Percentiles rank a stretch among this genome's conserved stretches.
These are phyloP conservation scores for Brienomyrus brachyistius DNA, from an alignment of 2,113 vertebrate genomes.

Conservation along the genomic window DNA sequence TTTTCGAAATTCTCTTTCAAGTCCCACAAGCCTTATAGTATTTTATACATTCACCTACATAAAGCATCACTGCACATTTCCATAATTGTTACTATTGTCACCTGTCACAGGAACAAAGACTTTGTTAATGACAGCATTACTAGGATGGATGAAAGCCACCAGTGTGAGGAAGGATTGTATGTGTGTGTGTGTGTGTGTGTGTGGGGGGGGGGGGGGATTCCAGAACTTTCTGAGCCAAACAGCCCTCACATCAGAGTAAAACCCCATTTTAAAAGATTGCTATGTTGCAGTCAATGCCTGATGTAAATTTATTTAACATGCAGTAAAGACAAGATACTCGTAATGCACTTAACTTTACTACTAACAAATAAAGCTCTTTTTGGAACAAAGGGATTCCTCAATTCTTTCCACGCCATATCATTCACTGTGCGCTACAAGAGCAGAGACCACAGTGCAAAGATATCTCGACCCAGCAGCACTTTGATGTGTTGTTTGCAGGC, in stretches of 20 bases:
- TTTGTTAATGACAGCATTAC: constrained; percentile 21
- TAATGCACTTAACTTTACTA: not conserved
- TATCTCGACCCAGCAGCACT: not conserved
- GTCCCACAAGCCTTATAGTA: not conserved
- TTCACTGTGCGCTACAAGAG: not conserved
- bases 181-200: no score
- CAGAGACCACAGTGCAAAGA: not conserved
- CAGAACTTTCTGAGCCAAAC: not conserved
- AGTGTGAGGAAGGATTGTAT: constrained; percentile 58
- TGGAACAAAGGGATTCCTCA: not conserved
- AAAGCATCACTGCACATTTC: no score
- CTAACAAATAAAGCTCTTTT: not conserved
- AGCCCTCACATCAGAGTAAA: not conserved
- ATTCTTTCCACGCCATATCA: not conserved
- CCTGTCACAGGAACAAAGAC: not conserved
- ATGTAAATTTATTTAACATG: not conserved
- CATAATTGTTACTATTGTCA: not conserved
- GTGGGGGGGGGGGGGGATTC: not conserved
- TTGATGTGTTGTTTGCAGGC: not conserved
- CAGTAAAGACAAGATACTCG: not conserved
- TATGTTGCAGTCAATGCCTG: not conserved
- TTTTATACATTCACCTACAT: not conserved
- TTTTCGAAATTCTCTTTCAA: not conserved
- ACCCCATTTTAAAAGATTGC: not conserved
- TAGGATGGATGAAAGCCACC: constrained; percentile 72